These are phyloP conservation scores for Chelonia mydas DNA, from an alignment of 2,797 vertebrate genomes.

Conservation along the genomic window DNA sequence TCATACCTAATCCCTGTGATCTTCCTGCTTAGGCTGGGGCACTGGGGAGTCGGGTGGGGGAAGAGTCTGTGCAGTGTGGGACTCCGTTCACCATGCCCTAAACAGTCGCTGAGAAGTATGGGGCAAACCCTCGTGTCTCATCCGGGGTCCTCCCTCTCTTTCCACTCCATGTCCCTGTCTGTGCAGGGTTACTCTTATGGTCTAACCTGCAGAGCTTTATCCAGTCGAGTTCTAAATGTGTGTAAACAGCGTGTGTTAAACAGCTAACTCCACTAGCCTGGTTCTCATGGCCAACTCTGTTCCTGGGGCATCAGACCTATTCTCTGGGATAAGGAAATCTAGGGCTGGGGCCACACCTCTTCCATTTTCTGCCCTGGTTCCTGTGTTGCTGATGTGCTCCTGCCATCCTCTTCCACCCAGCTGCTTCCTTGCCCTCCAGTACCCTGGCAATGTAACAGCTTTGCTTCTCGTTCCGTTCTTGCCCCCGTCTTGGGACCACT, in stretches of 20 bases:
- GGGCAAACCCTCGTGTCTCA: background rate
- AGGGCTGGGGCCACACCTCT: background rate
- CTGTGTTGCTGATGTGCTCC: background rate
- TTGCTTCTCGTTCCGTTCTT: background rate
- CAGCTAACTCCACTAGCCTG: background rate
- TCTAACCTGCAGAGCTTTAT: background rate
- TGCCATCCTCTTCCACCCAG: background rate
- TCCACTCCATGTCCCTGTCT: background rate
- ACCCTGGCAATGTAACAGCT: background rate
- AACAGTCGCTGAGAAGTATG: background rate
- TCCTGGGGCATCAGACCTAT: fast-evolving
- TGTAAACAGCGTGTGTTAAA: background rate
- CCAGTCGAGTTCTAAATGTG: background rate
- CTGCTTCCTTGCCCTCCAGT: background rate
- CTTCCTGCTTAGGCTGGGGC: background rate
- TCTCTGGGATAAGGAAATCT: background rate
- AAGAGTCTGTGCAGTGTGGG: background rate
- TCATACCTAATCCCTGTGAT: background rate
- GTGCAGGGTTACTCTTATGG: background rate
- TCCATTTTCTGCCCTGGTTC: background rate
- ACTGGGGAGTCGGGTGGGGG: background rate
- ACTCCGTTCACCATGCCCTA: too few relatives aligned
- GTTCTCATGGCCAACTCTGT: background rate
- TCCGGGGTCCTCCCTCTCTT: background rate
- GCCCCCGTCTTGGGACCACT: background rate